Conservation (phyloP, 2,888 invertebrate genomes). For the Camponotus fellah region DNA sequence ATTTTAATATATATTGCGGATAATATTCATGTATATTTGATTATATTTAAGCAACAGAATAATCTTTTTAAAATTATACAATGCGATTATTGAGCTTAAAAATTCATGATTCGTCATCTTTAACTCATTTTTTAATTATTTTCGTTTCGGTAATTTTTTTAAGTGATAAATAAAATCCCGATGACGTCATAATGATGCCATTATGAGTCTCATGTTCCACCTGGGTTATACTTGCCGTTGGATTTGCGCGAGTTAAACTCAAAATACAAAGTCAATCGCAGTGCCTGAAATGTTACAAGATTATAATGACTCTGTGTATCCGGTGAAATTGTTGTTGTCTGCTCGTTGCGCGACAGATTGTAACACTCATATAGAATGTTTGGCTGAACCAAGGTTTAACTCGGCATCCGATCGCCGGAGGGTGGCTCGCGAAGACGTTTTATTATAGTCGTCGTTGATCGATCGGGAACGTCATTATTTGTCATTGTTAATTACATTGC, state of each 20-base stretch:
- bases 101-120: too few relatives aligned
- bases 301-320: slow-evolving; percentile 46
- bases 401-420: slow-evolving; percentile 16
- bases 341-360: slow-evolving; percentile 25
- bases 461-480: background rate
- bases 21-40: too few relatives aligned
- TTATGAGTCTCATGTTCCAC: too few relatives aligned
- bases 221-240: slow-evolving; percentile 16
- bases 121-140: too few relatives aligned
- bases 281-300: slow-evolving; percentile 69
- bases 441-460: background rate
- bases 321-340: slow-evolving; percentile 19
- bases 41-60: too few relatives aligned
- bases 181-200: too few relatives aligned
- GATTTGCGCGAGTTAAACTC: slow-evolving; percentile 52
- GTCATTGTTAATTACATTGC: slow-evolving; percentile 23
- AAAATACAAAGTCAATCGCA: slow-evolving; percentile 71
- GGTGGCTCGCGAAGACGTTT: slow-evolving; percentile 6
- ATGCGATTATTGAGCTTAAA: too few relatives aligned
- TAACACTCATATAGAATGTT: slow-evolving; percentile 48
- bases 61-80: too few relatives aligned
- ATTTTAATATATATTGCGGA: too few relatives aligned
- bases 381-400: slow-evolving; percentile 55
- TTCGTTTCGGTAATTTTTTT: too few relatives aligned
- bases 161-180: too few relatives aligned